Evolutionary conservation across 2,113 vertebrate species (phyloP), one percentile per base, ranked within the genome.

Genomic region (Ancistrus triradiatus): DNA sequence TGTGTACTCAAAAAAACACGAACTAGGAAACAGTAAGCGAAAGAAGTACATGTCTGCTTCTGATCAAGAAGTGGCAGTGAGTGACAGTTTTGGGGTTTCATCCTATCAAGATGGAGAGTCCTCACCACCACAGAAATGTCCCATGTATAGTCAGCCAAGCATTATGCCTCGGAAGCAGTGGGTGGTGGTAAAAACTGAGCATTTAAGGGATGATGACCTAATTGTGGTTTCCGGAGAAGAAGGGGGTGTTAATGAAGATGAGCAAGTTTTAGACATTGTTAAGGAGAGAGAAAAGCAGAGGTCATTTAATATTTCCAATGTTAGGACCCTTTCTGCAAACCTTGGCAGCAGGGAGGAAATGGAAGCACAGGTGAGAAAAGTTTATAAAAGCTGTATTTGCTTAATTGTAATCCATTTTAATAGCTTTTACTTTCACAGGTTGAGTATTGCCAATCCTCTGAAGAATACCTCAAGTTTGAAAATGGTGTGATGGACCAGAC

Each of bases 81-180:
- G 91, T 2, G 88, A 91, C 70, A 89, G 90, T 18, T 89, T 91
- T 4, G 85, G 87, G 0, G 85, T 89, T 44, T 88, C 86, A 0
- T 90, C 83, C 3, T 87, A 87, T 65, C 87, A 88, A 75, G 84
- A 84, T 1, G 83, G 86, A 0, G 85, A 85, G 27, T 63, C 80
- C 6, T 69, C 78, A 0, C 76, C 72, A 0, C 71, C 51, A 1
- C 83, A 77, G 59, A 86, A 84, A 50, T 81, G 88, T 0, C 84
- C 90, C 2, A 68, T 86, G 43, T 92, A 90, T 67, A 80, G 82
- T 56, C 88, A 88, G 22, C 90, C 92, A 33, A 89, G 90, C 80
- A 86, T 92, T 62, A 77, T 90, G 81, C 94, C 93, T 0, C 91
- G 91, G 3, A 91, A 90, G 72, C 93, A 91, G 73, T 95, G 93